phyloP scores from a whole-genome alignment of 2,113 vertebrate genomes.

The Colaptes auratus region DNA sequence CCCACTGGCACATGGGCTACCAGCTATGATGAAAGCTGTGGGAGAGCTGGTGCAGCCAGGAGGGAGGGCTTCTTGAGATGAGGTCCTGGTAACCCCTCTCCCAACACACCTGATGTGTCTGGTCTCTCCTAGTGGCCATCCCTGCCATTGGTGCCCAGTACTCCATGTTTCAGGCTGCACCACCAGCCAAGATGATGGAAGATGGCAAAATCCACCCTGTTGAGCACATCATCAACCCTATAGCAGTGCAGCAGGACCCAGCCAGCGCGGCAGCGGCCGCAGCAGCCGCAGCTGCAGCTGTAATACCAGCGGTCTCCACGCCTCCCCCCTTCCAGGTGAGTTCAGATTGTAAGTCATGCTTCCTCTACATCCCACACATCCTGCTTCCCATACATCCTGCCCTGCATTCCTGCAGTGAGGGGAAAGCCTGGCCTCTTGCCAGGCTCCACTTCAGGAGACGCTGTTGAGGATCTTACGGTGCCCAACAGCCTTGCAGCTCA shows the following conservation, averaged over 20 bases:
- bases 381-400: background rate
- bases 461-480: background rate
- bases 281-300: constrained; percentile 51
- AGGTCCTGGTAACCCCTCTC: background rate
- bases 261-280: constrained; percentile 71
- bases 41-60: fast-evolving
- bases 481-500: background rate
- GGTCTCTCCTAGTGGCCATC: constrained; percentile 85
- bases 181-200: constrained; percentile 90
- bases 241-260: constrained; percentile 91
- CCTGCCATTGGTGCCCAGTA: constrained; percentile 90
- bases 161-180: constrained; percentile 89
- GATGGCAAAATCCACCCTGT: constrained; percentile 93
- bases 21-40: background rate
- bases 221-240: constrained; percentile 94
- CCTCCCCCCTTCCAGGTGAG: constrained; percentile 95
- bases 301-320: constrained; percentile 91
- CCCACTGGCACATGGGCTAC: fast-evolving
- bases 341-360: background rate
- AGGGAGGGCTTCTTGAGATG: background rate
- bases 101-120: background rate
- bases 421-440: background rate
- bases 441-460: background rate
- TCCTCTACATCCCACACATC: background rate
- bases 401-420: fast-evolving